A percentile compares a stretch with the other conserved stretches of the same genome.
phyloP scores from a whole-genome alignment of 2,113 vertebrate genomes.

The Hemiscyllium ocellatum region DNA sequence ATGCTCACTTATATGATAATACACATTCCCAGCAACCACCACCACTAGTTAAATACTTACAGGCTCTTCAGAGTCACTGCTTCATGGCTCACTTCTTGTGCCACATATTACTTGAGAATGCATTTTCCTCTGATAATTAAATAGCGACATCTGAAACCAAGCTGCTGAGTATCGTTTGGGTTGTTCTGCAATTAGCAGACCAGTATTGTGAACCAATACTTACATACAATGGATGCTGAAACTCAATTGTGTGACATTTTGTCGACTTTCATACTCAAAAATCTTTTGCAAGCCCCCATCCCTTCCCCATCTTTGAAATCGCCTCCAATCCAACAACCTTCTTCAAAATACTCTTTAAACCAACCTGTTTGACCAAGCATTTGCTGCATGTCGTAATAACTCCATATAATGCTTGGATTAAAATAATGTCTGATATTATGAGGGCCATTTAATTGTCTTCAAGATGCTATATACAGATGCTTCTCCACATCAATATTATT shows the following conservation, averaged over 20 bases:
- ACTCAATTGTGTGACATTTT: neutral
- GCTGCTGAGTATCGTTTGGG: neutral
- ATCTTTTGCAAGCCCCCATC: too few relatives aligned
- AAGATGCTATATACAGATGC: neutral
- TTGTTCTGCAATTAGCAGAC: neutral
- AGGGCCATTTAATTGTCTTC: neutral
- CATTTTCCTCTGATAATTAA: neutral
- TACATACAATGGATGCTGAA: neutral
- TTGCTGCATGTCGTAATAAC: neutral
- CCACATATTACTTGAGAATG: neutral
- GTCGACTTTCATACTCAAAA: neutral
- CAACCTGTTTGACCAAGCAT: neutral
- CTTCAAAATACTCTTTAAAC: neutral
- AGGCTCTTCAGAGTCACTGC: neutral
- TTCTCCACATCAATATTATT: neutral
- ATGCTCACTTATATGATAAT: neutral
- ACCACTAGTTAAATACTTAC: neutral
- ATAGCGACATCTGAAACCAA: neutral
- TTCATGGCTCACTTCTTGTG: neutral
- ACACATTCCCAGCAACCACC: neutral
- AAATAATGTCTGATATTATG: neutral
- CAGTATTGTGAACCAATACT: neutral
- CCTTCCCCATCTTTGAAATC: neutral
- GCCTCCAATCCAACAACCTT: neutral
- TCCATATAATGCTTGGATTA: neutral